A percentile compares a stretch with the other conserved stretches of the same genome.
Conservation (phyloP, 2,113 vertebrate genomes). For the Erythrocercus mccallii region DNA sequence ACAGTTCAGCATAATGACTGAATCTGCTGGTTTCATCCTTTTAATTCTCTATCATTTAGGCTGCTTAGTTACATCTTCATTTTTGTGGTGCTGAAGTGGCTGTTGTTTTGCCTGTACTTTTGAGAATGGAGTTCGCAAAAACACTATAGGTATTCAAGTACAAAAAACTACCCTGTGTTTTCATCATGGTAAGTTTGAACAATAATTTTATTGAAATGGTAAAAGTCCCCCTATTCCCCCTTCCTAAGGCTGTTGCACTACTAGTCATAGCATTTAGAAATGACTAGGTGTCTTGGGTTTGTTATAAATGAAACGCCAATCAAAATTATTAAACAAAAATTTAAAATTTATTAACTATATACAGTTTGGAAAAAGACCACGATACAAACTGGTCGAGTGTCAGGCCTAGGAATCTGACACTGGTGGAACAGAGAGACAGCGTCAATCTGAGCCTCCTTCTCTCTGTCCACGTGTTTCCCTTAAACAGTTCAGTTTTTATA, state of each 20-base stretch:
- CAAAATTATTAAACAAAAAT: too few species aligned
- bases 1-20: neutral
- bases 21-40: neutral
- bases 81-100: neutral
- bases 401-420: too few species aligned
- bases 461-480: too few species aligned
- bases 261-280: neutral
- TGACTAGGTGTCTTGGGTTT: too few species aligned
- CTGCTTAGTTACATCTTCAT: neutral
- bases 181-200: neutral
- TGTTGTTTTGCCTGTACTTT: neutral
- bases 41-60: neutral
- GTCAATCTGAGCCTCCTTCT: too few species aligned
- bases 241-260: neutral
- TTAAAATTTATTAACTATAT: too few species aligned
- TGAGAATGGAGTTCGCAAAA: neutral
- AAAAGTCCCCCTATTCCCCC: neutral
- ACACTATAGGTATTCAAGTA: neutral
- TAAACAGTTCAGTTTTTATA: too few species aligned
- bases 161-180: neutral
- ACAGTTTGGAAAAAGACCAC: too few species aligned
- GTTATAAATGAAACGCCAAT: too few species aligned
- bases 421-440: too few species aligned
- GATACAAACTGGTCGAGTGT: too few species aligned
- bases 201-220: neutral